Evolutionary conservation across 2,113 vertebrate genomes (phyloP), one percentile per base, ranked within the genome.

Genomic region (Thinocorus orbignyianus): DNA sequence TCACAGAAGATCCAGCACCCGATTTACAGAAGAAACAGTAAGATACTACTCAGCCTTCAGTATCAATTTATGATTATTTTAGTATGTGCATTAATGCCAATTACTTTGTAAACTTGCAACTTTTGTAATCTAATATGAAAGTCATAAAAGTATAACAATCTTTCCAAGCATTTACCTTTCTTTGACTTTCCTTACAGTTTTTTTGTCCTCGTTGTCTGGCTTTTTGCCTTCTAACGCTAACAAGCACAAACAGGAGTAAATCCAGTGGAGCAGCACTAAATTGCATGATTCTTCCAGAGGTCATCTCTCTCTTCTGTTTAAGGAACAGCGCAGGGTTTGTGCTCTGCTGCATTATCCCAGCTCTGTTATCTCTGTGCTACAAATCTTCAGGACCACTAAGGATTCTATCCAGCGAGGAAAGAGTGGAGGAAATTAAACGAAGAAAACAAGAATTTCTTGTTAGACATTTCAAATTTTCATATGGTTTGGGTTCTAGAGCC

Each of bases 201-300:
- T 35, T 66, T 33, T 7, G 41, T 84, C 87, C 65, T 94, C 94
- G 62, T 81, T 82, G 73, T 92, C 69, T 90, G 83, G 68, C 90
- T 87, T 90, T 79, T 74, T 95, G 55, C 44, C 31, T 76, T 57
- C 89, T 46, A 81, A 66, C 0, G 2, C 20, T 84, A 61, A 94
- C 64, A 86, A 96, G 82, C 81, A 93, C 64, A 74, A 93, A 83
- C 52, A 93, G 74, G 62, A 97, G 69, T 48, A 95, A 95, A 74
- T 76, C 44, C 68, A 83, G 41, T 51, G 83, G 60, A 61, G 85
- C 65, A 89, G 54, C 80, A 84, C 91, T 88, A 84, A 92, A 76
- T 68, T 79, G 39, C 81, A 87, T 73, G 69, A 57, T 35, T 86
- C 84, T 95, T 92, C 73, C 74, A 76, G 91, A 71, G 74, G 91